A percentile compares a stretch with the other conserved stretches of the same genome.
phyloP scores from a whole-genome alignment of 1,140 invertebrate genomes.

The Drosophila ohnishii region DNA sequence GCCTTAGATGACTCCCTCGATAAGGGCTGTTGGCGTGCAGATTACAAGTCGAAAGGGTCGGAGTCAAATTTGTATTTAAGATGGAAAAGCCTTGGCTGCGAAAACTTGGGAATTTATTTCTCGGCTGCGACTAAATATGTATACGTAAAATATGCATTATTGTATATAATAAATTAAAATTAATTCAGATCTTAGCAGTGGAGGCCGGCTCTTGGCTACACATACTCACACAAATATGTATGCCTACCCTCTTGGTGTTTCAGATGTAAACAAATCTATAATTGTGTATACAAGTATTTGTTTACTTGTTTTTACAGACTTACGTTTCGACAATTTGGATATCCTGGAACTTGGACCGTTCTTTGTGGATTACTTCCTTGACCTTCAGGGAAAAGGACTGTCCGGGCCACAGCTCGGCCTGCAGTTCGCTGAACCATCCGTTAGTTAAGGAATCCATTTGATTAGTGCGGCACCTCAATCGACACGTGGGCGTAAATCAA shows the following conservation, averaged over 20 bases:
- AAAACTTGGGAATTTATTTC: not conserved
- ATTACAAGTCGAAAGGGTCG: constrained; percentile 16
- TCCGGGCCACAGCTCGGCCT: constrained; percentile 94
- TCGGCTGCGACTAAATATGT: not conserved
- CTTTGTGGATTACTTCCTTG: constrained; percentile 91
- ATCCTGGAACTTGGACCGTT: constrained; percentile 95
- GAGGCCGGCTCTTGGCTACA: not conserved
- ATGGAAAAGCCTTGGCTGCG: constrained; percentile 1
- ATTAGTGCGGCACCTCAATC: constrained; percentile 22
- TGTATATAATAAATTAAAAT: not conserved
- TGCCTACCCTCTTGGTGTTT: not conserved
- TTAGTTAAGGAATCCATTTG: constrained; percentile 86
- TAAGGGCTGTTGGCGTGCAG: constrained; percentile 20
- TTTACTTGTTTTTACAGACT: constrained; percentile 75
- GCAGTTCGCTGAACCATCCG: constrained; percentile 96
- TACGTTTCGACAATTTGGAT: constrained; percentile 95
- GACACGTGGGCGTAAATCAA: constrained; percentile 43
- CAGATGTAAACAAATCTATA: constrained; percentile 21
- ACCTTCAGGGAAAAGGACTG: constrained; percentile 95
- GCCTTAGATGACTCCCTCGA: constrained; percentile 33
- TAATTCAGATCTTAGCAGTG: not conserved
- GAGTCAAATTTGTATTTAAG: not conserved
- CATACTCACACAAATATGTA: not conserved
- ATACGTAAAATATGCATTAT: too few species aligned
- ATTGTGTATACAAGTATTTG: constrained; percentile 1